Evolutionary conservation across 2,888 invertebrate species (phyloP).

Genomic region (Mellilla xanthometata): DNA sequence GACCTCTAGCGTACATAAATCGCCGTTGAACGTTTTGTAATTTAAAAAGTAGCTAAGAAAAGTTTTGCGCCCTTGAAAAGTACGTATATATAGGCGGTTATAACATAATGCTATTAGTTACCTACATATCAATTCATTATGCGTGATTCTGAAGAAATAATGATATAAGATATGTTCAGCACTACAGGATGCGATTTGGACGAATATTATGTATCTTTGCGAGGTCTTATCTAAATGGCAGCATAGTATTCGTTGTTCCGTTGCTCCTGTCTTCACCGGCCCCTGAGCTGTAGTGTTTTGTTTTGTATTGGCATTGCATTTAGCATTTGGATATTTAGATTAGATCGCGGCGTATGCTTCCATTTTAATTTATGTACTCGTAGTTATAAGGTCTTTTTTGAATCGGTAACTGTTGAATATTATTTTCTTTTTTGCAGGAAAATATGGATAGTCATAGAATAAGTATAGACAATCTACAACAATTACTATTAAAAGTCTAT

Average conservation of each 20-base stretch:
- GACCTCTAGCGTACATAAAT: slow-evolving; percentile 13
- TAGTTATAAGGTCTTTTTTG: no score
- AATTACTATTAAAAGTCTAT: slow-evolving; percentile 76
- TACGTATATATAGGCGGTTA: no score
- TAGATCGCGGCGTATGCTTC: slow-evolving; percentile 17
- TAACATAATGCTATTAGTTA: no score
- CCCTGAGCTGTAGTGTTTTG: slow-evolving; percentile 53
- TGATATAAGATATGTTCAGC: no score
- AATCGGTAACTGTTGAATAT: neutral
- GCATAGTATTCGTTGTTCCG: slow-evolving; percentile 56
- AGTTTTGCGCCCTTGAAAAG: no score
- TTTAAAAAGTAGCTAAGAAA: no score
- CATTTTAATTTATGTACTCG: slow-evolving; percentile 11
- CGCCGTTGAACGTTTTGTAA: no score
- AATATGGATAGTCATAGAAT: slow-evolving; percentile 86
- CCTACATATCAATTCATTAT: no score
- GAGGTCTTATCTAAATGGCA: slow-evolving; percentile 54
- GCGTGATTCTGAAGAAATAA: no score
- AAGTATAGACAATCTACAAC: slow-evolving; percentile 84
- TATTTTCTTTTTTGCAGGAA: slow-evolving; percentile 80
- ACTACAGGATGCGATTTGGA: no score
- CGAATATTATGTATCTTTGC: no score
- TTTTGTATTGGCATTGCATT: slow-evolving; percentile 30
- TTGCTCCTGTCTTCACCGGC: slow-evolving; percentile 77
- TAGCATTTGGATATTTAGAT: slow-evolving; percentile 12